Percentiles rank a stretch among this genome's conserved stretches.
Evolutionary conservation across 1,140 invertebrate species (phyloP).

Genomic region (Maniola jurtina): DNA sequence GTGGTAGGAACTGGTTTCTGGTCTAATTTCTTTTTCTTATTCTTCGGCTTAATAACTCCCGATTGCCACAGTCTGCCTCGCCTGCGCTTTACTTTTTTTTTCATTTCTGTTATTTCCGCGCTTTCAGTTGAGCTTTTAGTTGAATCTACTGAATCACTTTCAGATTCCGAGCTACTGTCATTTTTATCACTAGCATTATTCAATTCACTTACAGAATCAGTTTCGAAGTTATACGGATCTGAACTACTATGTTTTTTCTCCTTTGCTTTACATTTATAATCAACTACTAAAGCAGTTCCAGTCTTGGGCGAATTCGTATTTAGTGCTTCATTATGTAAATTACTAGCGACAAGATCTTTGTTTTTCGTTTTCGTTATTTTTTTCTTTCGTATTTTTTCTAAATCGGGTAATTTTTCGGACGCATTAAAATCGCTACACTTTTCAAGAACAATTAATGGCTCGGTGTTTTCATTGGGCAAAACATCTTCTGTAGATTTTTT

Average conservation of each 20-base stretch:
- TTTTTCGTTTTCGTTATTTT: constrained; percentile 47
- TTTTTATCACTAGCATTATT: constrained; percentile 38
- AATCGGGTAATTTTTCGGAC: constrained; percentile 20
- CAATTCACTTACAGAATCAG: constrained; percentile 52
- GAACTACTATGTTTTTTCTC: constrained; percentile 24
- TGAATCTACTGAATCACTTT: constrained; percentile 52
- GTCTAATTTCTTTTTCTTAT: constrained; percentile 51
- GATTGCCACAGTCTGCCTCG: constrained; percentile 46
- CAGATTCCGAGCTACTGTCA: constrained; percentile 46
- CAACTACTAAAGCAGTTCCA: neutral
- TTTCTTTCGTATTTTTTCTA: constrained; percentile 41
- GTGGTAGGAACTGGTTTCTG: constrained; percentile 23
- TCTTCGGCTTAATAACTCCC: constrained; percentile 56
- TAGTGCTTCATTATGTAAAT: constrained; percentile 8
- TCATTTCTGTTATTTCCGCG: constrained; percentile 45
- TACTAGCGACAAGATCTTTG: constrained; percentile 16
- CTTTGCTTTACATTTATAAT: constrained; percentile 46
- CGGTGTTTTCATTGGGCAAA: constrained; percentile 27
- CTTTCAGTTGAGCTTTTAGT: constrained; percentile 46
- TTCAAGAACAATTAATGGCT: constrained; percentile 47
- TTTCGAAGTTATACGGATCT: constrained; percentile 63
- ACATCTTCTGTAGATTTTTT: constrained; percentile 35
- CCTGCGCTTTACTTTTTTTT: constrained; percentile 59
- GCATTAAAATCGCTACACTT: constrained; percentile 44
- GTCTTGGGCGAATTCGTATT: neutral